Base-by-base conservation (phyloP, 2,113 vertebrate species). In the Chiloscyllium plagiosum region DNA sequence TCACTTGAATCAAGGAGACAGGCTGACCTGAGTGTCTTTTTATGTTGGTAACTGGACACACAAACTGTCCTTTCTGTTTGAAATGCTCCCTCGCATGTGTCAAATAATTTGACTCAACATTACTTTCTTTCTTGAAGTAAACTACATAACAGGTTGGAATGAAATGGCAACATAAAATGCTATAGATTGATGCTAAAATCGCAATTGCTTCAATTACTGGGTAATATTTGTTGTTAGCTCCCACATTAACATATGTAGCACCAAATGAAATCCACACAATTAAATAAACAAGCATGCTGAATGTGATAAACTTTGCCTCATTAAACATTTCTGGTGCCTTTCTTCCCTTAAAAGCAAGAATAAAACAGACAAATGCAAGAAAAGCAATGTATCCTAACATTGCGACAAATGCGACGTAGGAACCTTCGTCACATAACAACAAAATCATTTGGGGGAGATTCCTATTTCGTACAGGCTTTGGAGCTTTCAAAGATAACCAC, bases 231-330 rank as follows among this genome's bases (percentile, higher is more conserved):
- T 5, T 52, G 52, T 3, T 52, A 24, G 90, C 96, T 93, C 33
- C 33, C 3, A 96, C 96, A 0, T 97, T 96, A 4, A 97, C 61
- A 26, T 97, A 97, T n/a, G 97, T 96, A 5, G 97, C 97, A 90
- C 97, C 96, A 70, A 97, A 97, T 96, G 97, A 97, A 80, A 97
- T 96, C 97, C 97, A 98, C 15, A 97, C 97, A 96, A 97, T 97
- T 96, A 98, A 96, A 89, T 97, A 97, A 96, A 97, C 96, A 29
- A 98, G 96, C 97, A 98, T 97, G 96, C 97, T 97, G 61, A 97
- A 98, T 80, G 97, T 97, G 61, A 97, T 97, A 94, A 97, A 96
- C 12, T 97, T 96, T 0, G 97, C 97, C 95, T 98, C 97, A 7
- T 97, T 97, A 72, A 97, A 97, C 69, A 96, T 96, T 0, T 97